Evolutionary conservation across 2,797 vertebrate species (phyloP).

Genomic region (Gallinago solitaria): DNA sequence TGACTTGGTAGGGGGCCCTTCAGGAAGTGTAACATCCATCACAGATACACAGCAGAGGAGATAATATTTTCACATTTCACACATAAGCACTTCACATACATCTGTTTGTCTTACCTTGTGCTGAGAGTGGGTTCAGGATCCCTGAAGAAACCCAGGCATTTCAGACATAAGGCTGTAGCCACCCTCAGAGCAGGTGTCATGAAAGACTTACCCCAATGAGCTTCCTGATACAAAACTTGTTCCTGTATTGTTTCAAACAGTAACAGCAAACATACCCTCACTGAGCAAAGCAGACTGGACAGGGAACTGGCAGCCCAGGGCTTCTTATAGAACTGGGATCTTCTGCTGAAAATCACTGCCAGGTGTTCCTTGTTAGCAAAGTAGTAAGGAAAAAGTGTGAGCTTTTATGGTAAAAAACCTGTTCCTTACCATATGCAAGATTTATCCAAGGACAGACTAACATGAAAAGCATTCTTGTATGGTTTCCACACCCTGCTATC

Average conservation of each 20-base stretch:
- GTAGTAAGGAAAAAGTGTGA: background rate
- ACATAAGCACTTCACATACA: background rate
- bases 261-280: background rate
- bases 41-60: accelerated
- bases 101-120: background rate
- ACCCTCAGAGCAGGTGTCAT: background rate
- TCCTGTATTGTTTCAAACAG: background rate
- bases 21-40: background rate
- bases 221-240: background rate
- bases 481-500: background rate
- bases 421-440: background rate
- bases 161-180: background rate
- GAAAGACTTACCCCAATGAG: background rate
- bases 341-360: background rate
- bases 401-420: background rate
- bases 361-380: background rate
- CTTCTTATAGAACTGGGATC: background rate
- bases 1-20: background rate
- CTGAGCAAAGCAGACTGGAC: too few species aligned
- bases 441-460: background rate
- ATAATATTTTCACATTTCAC: background rate
- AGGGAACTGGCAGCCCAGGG: background rate
- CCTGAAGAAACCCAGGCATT: background rate
- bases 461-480: background rate
- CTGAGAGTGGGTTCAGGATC: background rate